Conservation (phyloP, 2,888 invertebrate genomes). For the Venusia cambrica region DNA sequence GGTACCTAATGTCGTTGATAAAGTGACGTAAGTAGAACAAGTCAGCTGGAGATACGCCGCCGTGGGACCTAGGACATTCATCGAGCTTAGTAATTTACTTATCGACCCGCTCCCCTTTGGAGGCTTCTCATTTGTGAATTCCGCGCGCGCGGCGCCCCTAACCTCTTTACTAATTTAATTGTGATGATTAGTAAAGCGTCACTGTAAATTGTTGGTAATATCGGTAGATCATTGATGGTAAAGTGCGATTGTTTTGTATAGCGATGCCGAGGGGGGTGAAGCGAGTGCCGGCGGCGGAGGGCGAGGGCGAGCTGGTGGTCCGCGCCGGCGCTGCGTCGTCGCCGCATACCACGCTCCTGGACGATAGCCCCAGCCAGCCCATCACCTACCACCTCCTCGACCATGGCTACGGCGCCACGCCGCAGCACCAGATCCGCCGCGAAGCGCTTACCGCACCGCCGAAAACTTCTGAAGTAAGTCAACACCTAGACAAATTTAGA, state of each 20-base stretch:
- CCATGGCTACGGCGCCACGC: conserved; percentile 93
- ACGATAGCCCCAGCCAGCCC: conserved; percentile 76
- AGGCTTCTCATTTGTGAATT: conserved; percentile 69
- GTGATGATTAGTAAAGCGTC: conserved; percentile 52
- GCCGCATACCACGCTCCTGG: conserved; percentile 74
- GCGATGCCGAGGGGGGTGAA: conserved; percentile 83
- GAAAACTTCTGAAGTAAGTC: conserved; percentile 80
- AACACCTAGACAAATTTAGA: too few relatives aligned
- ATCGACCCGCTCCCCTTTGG: conserved; percentile 72
- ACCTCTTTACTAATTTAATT: conserved; percentile 78
- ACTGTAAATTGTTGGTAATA: conserved; percentile 33
- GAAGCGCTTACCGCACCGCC: conserved; percentile 78
- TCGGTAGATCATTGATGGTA: conserved; percentile 30
- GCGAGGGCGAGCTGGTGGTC: conserved; percentile 75
- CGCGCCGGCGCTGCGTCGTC: conserved; percentile 78
- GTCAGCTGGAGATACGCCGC: conserved; percentile 50
- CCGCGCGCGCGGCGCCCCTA: conserved; percentile 79
- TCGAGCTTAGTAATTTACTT: conserved; percentile 48
- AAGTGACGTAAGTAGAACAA: conserved; percentile 70
- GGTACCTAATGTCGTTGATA: conserved; percentile 64
- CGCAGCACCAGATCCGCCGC: conserved; percentile 84
- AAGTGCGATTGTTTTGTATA: conserved; percentile 42
- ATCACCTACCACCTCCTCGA: conserved; percentile 90
- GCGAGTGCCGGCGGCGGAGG: conserved; percentile 79
- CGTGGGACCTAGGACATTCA: conserved; percentile 46